Evolutionary conservation across 1,140 invertebrate species (phyloP).

Genomic region (Periplaneta americana): DNA sequence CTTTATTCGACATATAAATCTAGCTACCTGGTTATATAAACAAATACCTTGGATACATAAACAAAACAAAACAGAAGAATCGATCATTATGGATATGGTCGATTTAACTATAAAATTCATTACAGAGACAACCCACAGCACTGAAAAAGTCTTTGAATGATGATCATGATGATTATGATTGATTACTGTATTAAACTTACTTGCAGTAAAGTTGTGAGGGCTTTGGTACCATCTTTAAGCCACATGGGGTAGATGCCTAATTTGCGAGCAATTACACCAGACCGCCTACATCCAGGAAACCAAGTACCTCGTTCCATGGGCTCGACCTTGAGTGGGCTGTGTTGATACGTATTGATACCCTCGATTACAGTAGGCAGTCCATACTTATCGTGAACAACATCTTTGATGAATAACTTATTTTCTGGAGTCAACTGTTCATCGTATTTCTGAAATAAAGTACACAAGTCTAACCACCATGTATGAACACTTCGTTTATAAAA

Average conservation of each 20-base stretch:
- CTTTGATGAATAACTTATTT: conserved; percentile 77
- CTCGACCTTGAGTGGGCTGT: conserved; percentile 50
- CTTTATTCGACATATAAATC: too few species aligned
- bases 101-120: too few species aligned
- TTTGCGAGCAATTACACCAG: conserved; percentile 87
- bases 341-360: conserved; percentile 34
- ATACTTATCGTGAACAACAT: conserved; percentile 64
- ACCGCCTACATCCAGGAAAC: conserved; percentile 55
- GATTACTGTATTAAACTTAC: conserved; percentile 40
- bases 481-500: conserved; percentile 1
- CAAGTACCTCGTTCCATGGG: conserved; percentile 51
- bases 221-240: conserved; percentile 76
- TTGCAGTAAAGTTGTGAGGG: conserved; percentile 79
- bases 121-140: too few species aligned
- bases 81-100: too few species aligned
- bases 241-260: conserved; percentile 92
- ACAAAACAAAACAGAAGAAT: too few species aligned
- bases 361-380: conserved; percentile 38
- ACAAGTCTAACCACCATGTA: not conserved
- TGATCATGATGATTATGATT: too few species aligned
- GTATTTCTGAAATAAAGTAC: conserved; percentile 44
- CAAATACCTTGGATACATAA: too few species aligned
- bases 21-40: too few species aligned
- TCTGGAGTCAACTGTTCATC: conserved; percentile 69
- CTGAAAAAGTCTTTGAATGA: too few species aligned